Percentiles rank a stretch among this genome's conserved stretches.
These are phyloP conservation scores for Silvanus unidentatus DNA, from an alignment of 2,888 invertebrate genomes.

Conservation along the genomic window DNA sequence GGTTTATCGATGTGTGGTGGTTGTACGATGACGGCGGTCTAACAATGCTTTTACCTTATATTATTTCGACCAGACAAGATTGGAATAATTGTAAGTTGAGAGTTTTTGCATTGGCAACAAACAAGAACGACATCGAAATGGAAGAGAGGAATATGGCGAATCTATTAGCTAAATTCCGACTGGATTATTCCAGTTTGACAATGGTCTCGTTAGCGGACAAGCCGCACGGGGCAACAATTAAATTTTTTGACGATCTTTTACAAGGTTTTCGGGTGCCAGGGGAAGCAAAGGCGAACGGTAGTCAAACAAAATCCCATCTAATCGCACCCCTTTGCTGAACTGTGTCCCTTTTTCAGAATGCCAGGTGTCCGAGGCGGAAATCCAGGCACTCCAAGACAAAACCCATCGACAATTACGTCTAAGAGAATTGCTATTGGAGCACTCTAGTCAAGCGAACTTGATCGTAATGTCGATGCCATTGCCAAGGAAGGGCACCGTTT, in stretches of 20 bases:
- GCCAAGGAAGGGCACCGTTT: slow-evolving; percentile 83
- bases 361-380: slow-evolving; percentile 65
- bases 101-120: slow-evolving; percentile 77
- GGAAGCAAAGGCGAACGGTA: slow-evolving; percentile 30
- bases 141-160: slow-evolving; percentile 91
- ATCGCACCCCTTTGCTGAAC: too few relatives aligned
- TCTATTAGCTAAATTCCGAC: slow-evolving; percentile 86
- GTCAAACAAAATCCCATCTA: neutral
- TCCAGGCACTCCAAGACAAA: slow-evolving; percentile 72
- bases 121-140: slow-evolving; percentile 67
- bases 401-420: slow-evolving; percentile 86
- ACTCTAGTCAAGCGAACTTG: slow-evolving; percentile 81
- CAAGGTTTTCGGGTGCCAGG: slow-evolving; percentile 59
- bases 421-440: slow-evolving; percentile 79
- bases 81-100: slow-evolving; percentile 75
- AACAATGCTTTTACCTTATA: slow-evolving; percentile 79
- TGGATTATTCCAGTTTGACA: slow-evolving; percentile 85
- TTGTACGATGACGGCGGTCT: slow-evolving; percentile 89
- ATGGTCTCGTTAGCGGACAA: slow-evolving; percentile 87
- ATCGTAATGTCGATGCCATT: slow-evolving; percentile 94
- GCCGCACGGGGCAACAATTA: slow-evolving; percentile 68
- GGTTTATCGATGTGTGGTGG: slow-evolving; percentile 94
- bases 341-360: slow-evolving; percentile 49
- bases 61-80: slow-evolving; percentile 70
- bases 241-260: slow-evolving; percentile 67